These are phyloP conservation scores for Phenganax marumi DNA, from an alignment of 92 coral and sea anemone species.

Conservation along the genomic window DNA sequence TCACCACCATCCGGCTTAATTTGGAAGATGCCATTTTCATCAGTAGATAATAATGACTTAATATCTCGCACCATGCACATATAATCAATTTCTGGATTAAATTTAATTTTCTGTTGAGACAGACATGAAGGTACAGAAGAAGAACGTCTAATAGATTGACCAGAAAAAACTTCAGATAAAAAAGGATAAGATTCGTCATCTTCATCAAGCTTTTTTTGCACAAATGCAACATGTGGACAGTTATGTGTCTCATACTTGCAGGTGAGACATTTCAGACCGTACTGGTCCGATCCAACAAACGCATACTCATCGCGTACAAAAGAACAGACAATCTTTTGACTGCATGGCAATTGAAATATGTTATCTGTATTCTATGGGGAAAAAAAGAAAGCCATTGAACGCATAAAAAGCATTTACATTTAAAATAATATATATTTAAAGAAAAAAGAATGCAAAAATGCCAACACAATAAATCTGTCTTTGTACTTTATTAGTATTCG, in stretches of 20 bases:
- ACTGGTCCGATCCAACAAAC: constrained; percentile 33
- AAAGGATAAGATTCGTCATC: constrained; percentile 32
- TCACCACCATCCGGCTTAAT: not conserved
- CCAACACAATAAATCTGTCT: too few species aligned
- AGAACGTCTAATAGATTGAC: not conserved
- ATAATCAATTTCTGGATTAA: not conserved
- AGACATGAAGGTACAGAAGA: constrained; percentile 6
- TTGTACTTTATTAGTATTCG: too few species aligned
- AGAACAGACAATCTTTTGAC: constrained; percentile 7
- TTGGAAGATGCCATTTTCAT: constrained; percentile 12
- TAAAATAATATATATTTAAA: too few species aligned
- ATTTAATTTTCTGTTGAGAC: not conserved
- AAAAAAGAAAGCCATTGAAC: not conserved
- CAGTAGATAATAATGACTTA: not conserved
- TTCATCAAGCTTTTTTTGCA: constrained; percentile 19
- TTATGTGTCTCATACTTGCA: constrained; percentile 35
- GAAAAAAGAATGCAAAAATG: too few species aligned
- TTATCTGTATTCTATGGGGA: constrained; percentile 7
- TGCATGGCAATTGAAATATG: constrained; percentile 21
- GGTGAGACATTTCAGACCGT: constrained; percentile 38
- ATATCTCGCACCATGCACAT: not conserved
- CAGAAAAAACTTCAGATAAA: not conserved
- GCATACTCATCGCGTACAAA: constrained; percentile 22
- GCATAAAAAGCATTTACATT: too few species aligned
- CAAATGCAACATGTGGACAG: constrained; percentile 20